phyloP scores from a whole-genome alignment of 2,888 invertebrate genomes.

The Nephrotoma appendiculata region DNA sequence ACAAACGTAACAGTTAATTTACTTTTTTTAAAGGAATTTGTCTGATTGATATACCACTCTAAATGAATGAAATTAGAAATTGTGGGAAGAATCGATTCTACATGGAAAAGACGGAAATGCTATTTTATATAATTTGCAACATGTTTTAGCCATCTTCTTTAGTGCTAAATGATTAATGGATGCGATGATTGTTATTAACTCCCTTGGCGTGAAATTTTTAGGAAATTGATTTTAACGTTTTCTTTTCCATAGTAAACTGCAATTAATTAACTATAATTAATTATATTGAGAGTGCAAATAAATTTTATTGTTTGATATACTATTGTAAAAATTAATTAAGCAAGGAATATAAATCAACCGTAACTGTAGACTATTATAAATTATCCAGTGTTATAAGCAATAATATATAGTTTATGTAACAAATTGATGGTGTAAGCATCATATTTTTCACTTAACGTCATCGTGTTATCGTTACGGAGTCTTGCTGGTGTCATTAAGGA shows the following conservation, averaged over 20 bases:
- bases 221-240: not conserved
- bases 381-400: not conserved
- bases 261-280: not conserved
- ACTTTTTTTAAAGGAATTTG: not conserved
- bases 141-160: not conserved
- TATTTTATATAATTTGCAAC: not conserved
- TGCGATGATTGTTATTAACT: not conserved
- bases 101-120: not conserved
- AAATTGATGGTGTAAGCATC: not conserved
- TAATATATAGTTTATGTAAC: not conserved
- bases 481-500: not conserved
- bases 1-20: not conserved
- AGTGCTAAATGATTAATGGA: not conserved
- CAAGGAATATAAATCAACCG: not conserved
- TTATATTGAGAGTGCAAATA: not conserved
- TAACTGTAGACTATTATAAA: not conserved
- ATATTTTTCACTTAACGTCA: not conserved
- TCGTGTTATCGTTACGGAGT: not conserved
- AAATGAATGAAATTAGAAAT: not conserved
- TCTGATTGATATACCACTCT: not conserved
- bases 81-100: not conserved
- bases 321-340: not conserved
- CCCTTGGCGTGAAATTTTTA: not conserved
- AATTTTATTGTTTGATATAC: not conserved
- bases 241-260: not conserved